Percentiles rank a stretch among this genome's conserved stretches.
Evolutionary conservation across 1,140 invertebrate species (phyloP).

Genomic region (Octopus sinensis): DNA sequence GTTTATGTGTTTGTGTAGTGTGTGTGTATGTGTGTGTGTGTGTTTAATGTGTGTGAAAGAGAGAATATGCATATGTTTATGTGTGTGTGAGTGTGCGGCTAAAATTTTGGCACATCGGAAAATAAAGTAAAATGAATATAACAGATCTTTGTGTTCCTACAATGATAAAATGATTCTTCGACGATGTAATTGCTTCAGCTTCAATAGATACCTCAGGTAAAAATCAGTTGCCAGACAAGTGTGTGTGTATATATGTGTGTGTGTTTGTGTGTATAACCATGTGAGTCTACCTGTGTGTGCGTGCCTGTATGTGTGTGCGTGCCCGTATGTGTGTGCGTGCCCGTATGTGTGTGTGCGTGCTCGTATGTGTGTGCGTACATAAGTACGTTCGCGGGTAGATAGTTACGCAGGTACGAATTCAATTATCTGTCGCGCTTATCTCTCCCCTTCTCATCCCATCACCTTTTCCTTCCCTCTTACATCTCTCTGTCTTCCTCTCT

Average conservation of each 20-base stretch:
- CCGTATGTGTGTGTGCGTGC: background rate
- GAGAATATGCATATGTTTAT: no score
- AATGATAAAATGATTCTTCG: no score
- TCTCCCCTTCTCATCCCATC: background rate
- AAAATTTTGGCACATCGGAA: no score
- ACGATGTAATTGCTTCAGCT: no score
- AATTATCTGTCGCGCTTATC: background rate
- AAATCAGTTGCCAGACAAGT: no score
- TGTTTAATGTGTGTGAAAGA: no score
- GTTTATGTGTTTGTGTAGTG: no score
- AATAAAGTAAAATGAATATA: no score
- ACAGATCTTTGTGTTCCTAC: no score
- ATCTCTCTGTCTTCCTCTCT: background rate
- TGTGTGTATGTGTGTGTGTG: no score
- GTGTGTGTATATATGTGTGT: background rate
- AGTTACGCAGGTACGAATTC: background rate
- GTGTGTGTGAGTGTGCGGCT: no score
- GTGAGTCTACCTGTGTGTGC: background rate
- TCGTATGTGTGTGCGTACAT: background rate
- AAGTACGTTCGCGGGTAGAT: background rate
- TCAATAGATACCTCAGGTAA: no score
- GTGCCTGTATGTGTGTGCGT: background rate
- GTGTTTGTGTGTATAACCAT: background rate
- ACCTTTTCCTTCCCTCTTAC: background rate
- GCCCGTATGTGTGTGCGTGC: background rate